These are phyloP conservation scores for Tretioscincus oriximinensis DNA, from an alignment of 2,113 vertebrate species.

Conservation along the genomic window DNA sequence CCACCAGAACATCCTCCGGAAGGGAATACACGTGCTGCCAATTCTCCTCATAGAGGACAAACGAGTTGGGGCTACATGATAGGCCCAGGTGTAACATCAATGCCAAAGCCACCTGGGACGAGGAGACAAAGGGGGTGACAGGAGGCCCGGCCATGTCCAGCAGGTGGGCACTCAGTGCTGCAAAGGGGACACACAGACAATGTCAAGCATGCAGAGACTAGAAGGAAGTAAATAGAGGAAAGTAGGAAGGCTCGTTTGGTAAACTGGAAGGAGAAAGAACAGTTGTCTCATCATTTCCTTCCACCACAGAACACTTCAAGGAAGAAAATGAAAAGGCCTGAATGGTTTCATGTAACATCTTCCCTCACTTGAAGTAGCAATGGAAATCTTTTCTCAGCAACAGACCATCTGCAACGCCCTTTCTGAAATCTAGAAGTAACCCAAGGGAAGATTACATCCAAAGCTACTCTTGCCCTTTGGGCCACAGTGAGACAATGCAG, in stretches of 20 bases:
- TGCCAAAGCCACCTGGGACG: conserved; percentile 83
- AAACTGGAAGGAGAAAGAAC: neutral
- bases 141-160: conserved; percentile 45
- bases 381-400: neutral
- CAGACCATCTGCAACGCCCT: fast-evolving
- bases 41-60: conserved; percentile 89
- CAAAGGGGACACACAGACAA: conserved; percentile 44
- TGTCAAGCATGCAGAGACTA: neutral
- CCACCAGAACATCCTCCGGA: conserved; percentile 82
- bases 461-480: too few species aligned
- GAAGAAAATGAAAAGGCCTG: neutral
- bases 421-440: neutral
- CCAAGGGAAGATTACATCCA: too few species aligned
- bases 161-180: conserved; percentile 48
- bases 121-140: conserved; percentile 47
- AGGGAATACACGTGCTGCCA: conserved; percentile 83
- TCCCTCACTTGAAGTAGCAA: neutral
- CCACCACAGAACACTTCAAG: neutral
- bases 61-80: conserved; percentile 86
- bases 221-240: neutral
- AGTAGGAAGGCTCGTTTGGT: neutral
- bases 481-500: too few species aligned
- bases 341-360: neutral
- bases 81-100: conserved; percentile 87
- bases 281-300: neutral